Base-by-base conservation (phyloP, 2,113 vertebrate genomes). In the Centropristis striata region DNA sequence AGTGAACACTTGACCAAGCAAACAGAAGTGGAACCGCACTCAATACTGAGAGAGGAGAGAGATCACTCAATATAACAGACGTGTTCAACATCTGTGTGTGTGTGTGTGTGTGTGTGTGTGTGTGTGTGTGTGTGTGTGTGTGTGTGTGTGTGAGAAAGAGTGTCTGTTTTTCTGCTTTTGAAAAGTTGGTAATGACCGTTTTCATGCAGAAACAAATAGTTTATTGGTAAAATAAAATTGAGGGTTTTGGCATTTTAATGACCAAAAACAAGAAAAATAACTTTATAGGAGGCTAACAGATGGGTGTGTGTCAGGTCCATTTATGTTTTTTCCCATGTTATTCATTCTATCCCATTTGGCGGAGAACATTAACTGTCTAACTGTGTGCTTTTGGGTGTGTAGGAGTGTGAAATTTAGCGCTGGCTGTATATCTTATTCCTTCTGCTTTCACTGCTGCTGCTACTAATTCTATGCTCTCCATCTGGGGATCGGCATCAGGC, bases 1-100 rank as follows among this genome's bases (percentile, higher is more conserved):
- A 86, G 9, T 4, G 28, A 76, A 63, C 75, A 69, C 66, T 83
- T 85, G 67, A 85, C 39, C 47, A 73, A 27, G 51, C 49, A 50
- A 73, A 80, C 1, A 87, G 37, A 73, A 63, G 14, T 57, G 57
- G 27, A 75, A 13, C 50, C 44, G 49, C 66, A 71, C 3, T 85
- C 69, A 37, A 57, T 68, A n/a, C 63, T 41, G n/a, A 74, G 23
- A 54, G 53, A 27, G 15, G n/a, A 60, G 25, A 51, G 10, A 54
- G 51, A 59, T 32, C 32, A 25, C 25, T 65, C 55, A 46, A 1
- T 58, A 7, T 39, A 47, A 53, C 12, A 36, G 61, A 78, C 9
- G 1, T 66, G 14, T 57, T 18, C 12, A 27, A 15, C 2, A 8
- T 49, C 25, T 58, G 51, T 54, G 25, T 65, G 32, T 51, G 11